Evolutionary conservation across 2,797 vertebrate genomes (phyloP).

Genomic region (Bovichtus diacanthus): DNA sequence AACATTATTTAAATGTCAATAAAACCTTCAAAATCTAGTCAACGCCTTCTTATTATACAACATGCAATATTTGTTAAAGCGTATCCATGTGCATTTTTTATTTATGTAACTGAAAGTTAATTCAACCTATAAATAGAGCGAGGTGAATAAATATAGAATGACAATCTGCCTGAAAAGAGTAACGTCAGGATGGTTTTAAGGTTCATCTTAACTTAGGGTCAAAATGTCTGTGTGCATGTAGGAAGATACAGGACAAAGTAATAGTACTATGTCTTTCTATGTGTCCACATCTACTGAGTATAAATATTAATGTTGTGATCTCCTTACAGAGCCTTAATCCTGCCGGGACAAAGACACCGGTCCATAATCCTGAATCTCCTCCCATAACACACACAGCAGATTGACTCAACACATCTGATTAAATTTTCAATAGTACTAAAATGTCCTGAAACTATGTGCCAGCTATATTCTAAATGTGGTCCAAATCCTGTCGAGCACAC

Average conservation of each 20-base stretch:
- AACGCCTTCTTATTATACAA: conserved; percentile 24
- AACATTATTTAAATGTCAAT: conserved; percentile 39
- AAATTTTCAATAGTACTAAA: conserved; percentile 59
- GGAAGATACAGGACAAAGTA: neutral
- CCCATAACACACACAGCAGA: conserved; percentile 60
- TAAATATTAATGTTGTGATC: conserved; percentile 81
- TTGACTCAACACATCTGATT: conserved; percentile 64
- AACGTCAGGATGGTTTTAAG: neutral
- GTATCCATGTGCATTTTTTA: conserved; percentile 3
- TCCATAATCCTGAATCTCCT: conserved; percentile 76
- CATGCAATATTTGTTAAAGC: neutral
- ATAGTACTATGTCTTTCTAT: conserved; percentile 23
- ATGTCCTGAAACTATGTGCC: conserved; percentile 37
- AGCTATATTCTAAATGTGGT: conserved; percentile 36
- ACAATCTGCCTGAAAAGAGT: neutral
- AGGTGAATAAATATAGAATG: neutral
- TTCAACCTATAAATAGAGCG: conserved; percentile 5
- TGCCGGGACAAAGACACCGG: conserved; percentile 70
- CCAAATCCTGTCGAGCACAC: conserved; percentile 43
- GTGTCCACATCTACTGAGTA: conserved; percentile 46
- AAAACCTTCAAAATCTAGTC: conserved; percentile 28
- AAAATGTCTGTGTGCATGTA: neutral
- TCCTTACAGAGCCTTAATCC: conserved; percentile 79
- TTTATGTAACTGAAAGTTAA: neutral
- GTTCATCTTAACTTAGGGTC: neutral